phyloP scores from a whole-genome alignment of 2,113 vertebrate genomes.

The Microtus montanus region DNA sequence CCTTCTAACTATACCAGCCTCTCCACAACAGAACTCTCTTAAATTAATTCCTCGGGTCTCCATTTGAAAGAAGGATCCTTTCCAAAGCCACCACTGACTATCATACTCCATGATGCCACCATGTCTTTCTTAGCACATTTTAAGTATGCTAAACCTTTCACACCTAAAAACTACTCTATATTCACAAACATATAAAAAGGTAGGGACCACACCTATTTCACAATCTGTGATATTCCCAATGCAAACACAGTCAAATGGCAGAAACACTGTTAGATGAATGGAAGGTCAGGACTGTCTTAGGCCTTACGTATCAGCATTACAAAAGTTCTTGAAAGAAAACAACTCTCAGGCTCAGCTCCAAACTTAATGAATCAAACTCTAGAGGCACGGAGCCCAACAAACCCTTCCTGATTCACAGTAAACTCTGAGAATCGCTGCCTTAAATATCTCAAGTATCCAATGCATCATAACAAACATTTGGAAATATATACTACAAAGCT shows the following conservation, averaged over 20 bases:
- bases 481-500: background rate
- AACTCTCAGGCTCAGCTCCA: background rate
- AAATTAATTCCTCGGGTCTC: background rate
- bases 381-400: background rate
- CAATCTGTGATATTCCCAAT: background rate
- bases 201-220: background rate
- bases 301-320: background rate
- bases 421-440: background rate
- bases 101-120: background rate
- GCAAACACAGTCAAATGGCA: background rate
- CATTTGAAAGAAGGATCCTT: background rate
- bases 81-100: background rate
- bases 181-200: background rate
- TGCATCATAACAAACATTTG: background rate
- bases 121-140: background rate
- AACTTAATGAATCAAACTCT: background rate
- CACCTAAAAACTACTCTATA: background rate
- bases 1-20: background rate
- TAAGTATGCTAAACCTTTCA: background rate
- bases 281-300: background rate
- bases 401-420: background rate
- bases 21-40: background rate
- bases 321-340: background rate
- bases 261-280: background rate
- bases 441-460: background rate